A percentile compares a stretch with the other conserved stretches of the same genome.
phyloP scores from a whole-genome alignment of 2,888 invertebrate species.

The Seladonia tumulorum region DNA sequence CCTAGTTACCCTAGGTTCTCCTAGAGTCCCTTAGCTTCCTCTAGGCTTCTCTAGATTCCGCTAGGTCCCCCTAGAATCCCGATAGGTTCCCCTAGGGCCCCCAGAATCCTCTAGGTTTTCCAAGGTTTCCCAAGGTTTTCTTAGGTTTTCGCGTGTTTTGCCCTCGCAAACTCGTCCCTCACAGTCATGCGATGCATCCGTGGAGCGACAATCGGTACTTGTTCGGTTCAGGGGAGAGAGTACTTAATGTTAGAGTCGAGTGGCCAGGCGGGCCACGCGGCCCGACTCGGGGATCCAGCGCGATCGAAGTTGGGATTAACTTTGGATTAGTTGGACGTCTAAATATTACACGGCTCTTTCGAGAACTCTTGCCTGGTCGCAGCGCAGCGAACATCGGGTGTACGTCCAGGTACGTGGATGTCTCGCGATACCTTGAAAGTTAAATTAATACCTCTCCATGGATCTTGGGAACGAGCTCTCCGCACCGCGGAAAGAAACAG shows the following conservation, averaged over 20 bases:
- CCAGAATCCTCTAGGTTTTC: not conserved
- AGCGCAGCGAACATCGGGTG: not conserved
- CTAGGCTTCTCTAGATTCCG: not conserved
- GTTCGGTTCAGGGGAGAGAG: not conserved
- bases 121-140: slow-evolving; percentile 3
- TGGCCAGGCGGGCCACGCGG: not conserved
- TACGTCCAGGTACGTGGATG: not conserved
- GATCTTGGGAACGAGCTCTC: not conserved
- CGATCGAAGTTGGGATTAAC: slow-evolving; percentile 44
- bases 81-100: not conserved
- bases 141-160: slow-evolving; percentile 56
- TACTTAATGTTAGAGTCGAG: not conserved
- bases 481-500: not conserved
- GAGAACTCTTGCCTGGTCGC: not conserved
- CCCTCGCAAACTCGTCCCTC: slow-evolving; percentile 28
- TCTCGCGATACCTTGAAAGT: slow-evolving; percentile 22
- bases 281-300: not conserved
- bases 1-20: no score
- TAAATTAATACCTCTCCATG: slow-evolving; percentile 29
- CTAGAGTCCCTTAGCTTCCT: no score
- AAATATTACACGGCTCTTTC: slow-evolving; percentile 37
- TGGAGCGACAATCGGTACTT: slow-evolving; percentile 59
- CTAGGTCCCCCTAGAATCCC: no score
- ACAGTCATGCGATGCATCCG: slow-evolving; percentile 36
- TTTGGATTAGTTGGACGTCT: slow-evolving; percentile 43